Evolutionary conservation across 2,113 vertebrate species (phyloP).

Genomic region (Alouatta palliata): DNA sequence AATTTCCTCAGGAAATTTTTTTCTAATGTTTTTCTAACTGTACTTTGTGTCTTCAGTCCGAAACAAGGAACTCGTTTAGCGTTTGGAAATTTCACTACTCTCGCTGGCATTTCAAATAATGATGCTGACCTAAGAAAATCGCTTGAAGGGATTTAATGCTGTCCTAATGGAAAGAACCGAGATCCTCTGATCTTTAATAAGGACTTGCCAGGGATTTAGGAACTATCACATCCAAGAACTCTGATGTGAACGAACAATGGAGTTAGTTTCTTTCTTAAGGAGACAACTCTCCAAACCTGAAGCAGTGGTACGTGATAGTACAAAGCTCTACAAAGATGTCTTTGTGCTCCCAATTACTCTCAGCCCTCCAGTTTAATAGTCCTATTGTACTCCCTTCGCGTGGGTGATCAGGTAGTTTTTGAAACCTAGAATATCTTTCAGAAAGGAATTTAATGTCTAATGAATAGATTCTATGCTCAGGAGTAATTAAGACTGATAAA

Average conservation of each 20-base stretch:
- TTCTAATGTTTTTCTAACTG: conserved; percentile 6
- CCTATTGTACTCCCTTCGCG: background rate
- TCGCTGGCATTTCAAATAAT: background rate
- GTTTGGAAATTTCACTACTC: background rate
- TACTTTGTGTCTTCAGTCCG: background rate
- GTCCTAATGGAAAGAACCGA: background rate
- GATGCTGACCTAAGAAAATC: conserved; percentile 23
- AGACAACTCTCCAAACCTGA: conserved; percentile 10
- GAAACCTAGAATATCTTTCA: conserved; percentile 58
- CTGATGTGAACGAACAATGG: background rate
- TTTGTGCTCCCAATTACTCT: conserved; percentile 25
- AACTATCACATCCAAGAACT: conserved; percentile 10
- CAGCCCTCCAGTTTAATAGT: conserved; percentile 18
- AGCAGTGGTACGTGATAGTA: background rate
- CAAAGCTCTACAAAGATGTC: background rate
- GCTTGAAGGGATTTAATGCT: conserved; percentile 41
- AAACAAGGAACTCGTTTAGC: background rate
- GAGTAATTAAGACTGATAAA: conserved; percentile 27
- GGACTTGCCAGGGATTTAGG: conserved; percentile 13
- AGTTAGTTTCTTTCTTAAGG: conserved; percentile 11
- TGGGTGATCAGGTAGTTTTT: conserved; percentile 52
- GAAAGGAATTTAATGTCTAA: conserved; percentile 55
- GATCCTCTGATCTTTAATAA: conserved; percentile 48
- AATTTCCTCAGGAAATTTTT: background rate
- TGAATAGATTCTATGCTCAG: background rate